Base-by-base conservation (phyloP, 1,140 invertebrate genomes). In the Drosophila pandora region DNA sequence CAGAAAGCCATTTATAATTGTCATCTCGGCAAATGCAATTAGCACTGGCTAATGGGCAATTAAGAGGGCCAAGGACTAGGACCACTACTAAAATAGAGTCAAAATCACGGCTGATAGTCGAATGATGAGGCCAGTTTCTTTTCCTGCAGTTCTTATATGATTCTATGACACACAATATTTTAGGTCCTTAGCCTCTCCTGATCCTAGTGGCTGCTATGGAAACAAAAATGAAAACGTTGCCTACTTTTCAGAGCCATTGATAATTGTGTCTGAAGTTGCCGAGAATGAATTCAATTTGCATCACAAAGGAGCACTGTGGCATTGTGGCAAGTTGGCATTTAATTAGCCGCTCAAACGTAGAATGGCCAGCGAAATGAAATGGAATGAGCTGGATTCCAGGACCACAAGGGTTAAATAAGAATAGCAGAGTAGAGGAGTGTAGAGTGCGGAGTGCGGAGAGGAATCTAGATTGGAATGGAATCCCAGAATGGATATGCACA, bases 1-100 rank as follows among this genome's bases (percentile, higher is more conserved):
- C 61, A 67, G 69, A 78, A 79, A 79, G 83, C 67, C 68, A 88
- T 87, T 87, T 88, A 87, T 87, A 88, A 88, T 73, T 88, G 83
- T 87, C 83, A 87, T 83, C 60, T 76, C 67, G 45, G 76, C 48
- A 69, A 83, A 83, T 88, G 83, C 83, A 89, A 87, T 88, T 88
- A 88, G 67, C 67, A 63, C 71, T 83, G 68, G 59, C 79, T 88
- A 88, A 85, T 87, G 83, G 75, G 49, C 75, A 83, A 83, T 88
- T 83, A 79, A 54, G 39, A 61, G 41, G 37, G 12, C 53, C 13
- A 63, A 34, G 34, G 54, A 60, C 54, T 25, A n/a, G 28, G 54
- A 30, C 9, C 32, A 17, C 17, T 17, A 17, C 17, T 17, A 17
- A 0, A 17, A 17, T 17, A 22, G 22, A 37, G 41, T 32, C 30